These are phyloP conservation scores for Mimachlamys varia DNA, from an alignment of 2,888 invertebrate genomes.

Conservation along the genomic window DNA sequence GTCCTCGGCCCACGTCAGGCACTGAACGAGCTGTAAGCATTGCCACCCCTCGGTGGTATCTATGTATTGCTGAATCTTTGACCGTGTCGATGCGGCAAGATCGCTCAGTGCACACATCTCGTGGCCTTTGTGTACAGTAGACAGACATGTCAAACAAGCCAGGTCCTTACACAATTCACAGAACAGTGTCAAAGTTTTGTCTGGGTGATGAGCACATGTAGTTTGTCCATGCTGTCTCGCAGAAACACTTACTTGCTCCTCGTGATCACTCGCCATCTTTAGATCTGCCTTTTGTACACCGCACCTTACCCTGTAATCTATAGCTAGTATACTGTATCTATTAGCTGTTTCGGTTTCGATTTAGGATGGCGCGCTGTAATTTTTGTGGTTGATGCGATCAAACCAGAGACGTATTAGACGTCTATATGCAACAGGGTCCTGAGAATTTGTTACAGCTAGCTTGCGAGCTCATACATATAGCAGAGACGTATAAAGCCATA, in stretches of 20 bases:
- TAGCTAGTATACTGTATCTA: no score
- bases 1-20: neutral
- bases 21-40: neutral
- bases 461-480: no score
- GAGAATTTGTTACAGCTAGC: no score
- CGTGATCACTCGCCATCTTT: constrained; percentile 11
- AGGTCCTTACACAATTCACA: neutral
- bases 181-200: neutral
- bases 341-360: neutral
- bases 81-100: neutral
- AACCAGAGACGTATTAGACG: no score
- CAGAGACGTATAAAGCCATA: no score
- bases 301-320: no score
- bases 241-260: neutral
- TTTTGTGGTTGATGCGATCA: no score
- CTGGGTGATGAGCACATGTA: neutral
- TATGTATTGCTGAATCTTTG: neutral
- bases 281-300: neutral
- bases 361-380: neutral
- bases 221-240: neutral
- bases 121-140: constrained; percentile 2
- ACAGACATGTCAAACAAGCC: neutral
- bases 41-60: neutral
- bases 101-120: neutral
- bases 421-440: no score